phyloP scores from a whole-genome alignment of 2,113 vertebrate genomes.

The Zeus faber region DNA sequence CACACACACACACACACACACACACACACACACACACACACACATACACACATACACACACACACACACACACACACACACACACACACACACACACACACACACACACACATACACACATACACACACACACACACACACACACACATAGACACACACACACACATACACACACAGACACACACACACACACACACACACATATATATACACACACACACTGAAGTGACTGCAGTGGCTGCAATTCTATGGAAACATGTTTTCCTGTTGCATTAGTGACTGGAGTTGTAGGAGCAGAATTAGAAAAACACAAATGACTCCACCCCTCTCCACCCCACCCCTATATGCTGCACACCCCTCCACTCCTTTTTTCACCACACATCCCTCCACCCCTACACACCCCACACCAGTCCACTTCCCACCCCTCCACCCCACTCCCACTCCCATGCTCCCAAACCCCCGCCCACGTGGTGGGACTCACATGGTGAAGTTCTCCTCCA shows the following conservation, averaged over 20 bases:
- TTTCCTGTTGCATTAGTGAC: too few relatives aligned
- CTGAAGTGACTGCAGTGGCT: too few relatives aligned
- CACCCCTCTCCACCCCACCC: too few relatives aligned
- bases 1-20: neutral
- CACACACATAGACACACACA: neutral
- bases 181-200: neutral
- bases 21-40: neutral
- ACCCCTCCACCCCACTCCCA: neutral
- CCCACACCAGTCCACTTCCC: neutral
- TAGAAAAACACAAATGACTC: too few relatives aligned
- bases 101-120: neutral
- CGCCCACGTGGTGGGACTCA: constrained; percentile 63
- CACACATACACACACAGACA: neutral
- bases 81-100: neutral
- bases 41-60: neutral
- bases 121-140: neutral
- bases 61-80: neutral
- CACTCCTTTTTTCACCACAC: too few relatives aligned
- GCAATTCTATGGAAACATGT: too few relatives aligned
- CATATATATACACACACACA: neutral
- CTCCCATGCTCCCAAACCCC: neutral
- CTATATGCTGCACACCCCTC: too few relatives aligned
- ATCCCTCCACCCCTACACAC: too few relatives aligned
- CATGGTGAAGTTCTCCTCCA: constrained; percentile 86
- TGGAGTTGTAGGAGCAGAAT: too few relatives aligned